A percentile compares a stretch with the other conserved stretches of the same genome.
These are phyloP conservation scores for Terebella lapidaria DNA, from an alignment of 2,888 invertebrate genomes.

Conservation along the genomic window DNA sequence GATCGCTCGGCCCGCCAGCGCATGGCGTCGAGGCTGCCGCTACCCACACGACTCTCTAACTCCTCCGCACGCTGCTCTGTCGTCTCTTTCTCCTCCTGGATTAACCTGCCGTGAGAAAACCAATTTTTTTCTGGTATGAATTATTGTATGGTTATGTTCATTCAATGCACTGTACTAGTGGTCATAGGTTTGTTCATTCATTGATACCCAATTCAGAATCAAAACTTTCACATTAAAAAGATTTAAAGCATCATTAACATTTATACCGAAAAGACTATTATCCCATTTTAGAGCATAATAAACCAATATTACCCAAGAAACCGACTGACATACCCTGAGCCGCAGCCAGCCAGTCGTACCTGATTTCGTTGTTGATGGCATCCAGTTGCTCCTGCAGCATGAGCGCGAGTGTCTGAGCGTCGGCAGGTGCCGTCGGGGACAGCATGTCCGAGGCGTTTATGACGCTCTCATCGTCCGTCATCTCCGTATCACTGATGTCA, in stretches of 20 bases:
- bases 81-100: conserved; percentile 80
- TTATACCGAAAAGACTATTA: too few relatives aligned
- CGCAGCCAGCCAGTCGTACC: too few relatives aligned
- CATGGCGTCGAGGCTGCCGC: conserved; percentile 67
- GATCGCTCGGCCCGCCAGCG: conserved; percentile 74
- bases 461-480: conserved; percentile 66
- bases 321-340: too few relatives aligned
- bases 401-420: conserved; percentile 94
- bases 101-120: conserved; percentile 54
- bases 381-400: conserved; percentile 99
- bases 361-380: conserved; percentile 99
- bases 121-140: too few relatives aligned
- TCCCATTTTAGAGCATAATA: too few relatives aligned
- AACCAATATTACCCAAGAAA: too few relatives aligned
- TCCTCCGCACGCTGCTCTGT: conserved; percentile 95
- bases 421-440: conserved; percentile 62
- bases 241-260: too few relatives aligned
- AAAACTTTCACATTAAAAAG: neutral
- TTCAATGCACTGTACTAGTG: too few relatives aligned
- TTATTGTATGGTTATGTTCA: too few relatives aligned
- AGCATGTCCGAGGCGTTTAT: conserved; percentile 68
- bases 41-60: conserved; percentile 80
- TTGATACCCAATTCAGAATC: neutral
- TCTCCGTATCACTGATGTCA: conserved; percentile 66
- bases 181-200: neutral